phyloP scores from a whole-genome alignment of 2,113 vertebrate genomes.

The Centropus unirufus region DNA sequence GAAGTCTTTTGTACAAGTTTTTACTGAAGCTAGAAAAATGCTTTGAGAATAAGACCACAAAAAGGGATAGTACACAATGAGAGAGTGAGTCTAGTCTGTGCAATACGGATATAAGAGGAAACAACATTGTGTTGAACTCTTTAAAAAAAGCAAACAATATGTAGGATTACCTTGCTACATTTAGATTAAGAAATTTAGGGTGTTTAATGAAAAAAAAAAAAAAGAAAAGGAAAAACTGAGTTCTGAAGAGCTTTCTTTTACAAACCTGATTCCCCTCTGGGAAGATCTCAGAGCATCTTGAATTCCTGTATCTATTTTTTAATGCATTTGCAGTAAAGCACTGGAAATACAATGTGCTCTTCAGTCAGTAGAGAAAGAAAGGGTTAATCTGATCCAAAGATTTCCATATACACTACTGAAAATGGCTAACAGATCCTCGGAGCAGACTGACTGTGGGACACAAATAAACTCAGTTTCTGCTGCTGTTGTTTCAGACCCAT shows the following conservation, averaged over 20 bases:
- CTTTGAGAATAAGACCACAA: not conserved
- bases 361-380: not conserved
- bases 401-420: not conserved
- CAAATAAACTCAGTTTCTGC: conserved; percentile 65
- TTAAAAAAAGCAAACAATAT: not conserved
- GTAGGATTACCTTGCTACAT: not conserved
- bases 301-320: not conserved
- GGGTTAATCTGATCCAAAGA: not conserved
- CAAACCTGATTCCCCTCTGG: not conserved
- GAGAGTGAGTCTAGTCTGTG: not conserved
- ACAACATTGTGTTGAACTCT: not conserved
- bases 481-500: conserved; percentile 41
- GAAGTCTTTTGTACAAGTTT: not conserved
- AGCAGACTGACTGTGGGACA: conserved; percentile 44
- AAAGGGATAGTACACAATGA: not conserved
- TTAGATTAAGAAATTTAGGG: not conserved
- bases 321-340: not conserved
- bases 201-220: not conserved
- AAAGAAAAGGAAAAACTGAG: fast-evolving
- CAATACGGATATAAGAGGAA: not conserved
- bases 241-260: not conserved
- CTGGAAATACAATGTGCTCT: not conserved
- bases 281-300: not conserved
- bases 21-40: not conserved
- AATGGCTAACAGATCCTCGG: not conserved